Evolutionary conservation across 2,113 vertebrate species (phyloP).

Genomic region (Rhombomys opimus): DNA sequence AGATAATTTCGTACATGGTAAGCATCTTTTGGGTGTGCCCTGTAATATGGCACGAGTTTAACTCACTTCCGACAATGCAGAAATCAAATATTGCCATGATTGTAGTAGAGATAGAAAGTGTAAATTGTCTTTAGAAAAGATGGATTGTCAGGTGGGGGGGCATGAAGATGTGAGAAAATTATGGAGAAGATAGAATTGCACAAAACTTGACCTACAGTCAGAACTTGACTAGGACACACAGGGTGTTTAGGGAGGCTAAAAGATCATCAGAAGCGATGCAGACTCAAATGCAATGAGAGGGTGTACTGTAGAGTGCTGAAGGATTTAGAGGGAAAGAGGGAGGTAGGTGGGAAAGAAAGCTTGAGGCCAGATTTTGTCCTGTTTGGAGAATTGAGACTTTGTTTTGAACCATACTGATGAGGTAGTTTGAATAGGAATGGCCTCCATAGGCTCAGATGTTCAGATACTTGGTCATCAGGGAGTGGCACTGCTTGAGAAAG

Average conservation of each 20-base stretch:
- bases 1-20: background rate
- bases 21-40: background rate
- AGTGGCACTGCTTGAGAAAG: background rate
- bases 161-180: background rate
- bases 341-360: background rate
- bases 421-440: background rate
- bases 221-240: background rate
- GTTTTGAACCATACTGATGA: background rate
- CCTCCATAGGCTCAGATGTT: background rate
- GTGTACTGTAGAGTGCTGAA: background rate
- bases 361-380: background rate
- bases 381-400: background rate
- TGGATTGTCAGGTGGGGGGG: background rate
- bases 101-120: background rate
- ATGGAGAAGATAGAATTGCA: background rate
- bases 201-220: background rate
- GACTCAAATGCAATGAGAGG: background rate
- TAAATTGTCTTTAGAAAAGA: constrained; percentile 20
- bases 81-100: constrained; percentile 6
- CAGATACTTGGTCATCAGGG: background rate
- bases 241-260: background rate
- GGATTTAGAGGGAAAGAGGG: background rate
- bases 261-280: background rate
- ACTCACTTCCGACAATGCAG: background rate
- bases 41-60: background rate